Percentiles rank a stretch among this genome's conserved stretches.
These are phyloP conservation scores for Polia nebulosa DNA, from an alignment of 2,888 invertebrate genomes.

Conservation along the genomic window DNA sequence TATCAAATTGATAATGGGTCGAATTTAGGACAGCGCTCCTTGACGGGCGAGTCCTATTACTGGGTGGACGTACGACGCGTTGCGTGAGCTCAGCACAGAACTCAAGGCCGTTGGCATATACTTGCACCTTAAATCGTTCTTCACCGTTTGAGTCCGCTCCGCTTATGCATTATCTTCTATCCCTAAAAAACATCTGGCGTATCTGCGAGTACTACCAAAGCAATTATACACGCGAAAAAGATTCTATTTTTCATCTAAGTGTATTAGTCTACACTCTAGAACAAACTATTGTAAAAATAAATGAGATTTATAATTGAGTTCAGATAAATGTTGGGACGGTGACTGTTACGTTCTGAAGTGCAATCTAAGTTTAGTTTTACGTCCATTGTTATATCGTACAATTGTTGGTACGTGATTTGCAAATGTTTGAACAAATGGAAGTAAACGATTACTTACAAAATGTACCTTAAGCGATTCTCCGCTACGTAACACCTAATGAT, in stretches of 20 bases:
- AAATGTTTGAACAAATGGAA: slow-evolving; percentile 3
- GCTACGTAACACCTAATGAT: not conserved
- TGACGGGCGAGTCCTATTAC: no score
- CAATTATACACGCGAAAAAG: slow-evolving; percentile 44
- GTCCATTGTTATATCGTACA: not conserved
- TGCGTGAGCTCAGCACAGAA: no score
- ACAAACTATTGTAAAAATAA: slow-evolving; percentile 44
- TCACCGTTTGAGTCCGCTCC: no score
- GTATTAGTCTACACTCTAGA: not conserved
- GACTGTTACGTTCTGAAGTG: slow-evolving; percentile 39
- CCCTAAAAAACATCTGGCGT: slow-evolving; percentile 7
- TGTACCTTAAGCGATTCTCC: not conserved
- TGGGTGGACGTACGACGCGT: no score
- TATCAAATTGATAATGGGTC: no score
- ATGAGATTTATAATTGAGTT: slow-evolving; percentile 47
- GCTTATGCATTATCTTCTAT: not conserved
- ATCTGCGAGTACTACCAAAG: slow-evolving; percentile 17
- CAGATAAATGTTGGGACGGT: slow-evolving; percentile 32
- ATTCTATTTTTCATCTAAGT: slow-evolving; percentile 21
- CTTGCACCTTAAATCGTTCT: no score
- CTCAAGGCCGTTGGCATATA: no score
- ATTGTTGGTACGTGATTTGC: slow-evolving; percentile 4
- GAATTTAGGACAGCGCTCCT: no score
- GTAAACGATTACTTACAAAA: not conserved
- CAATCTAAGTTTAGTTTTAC: slow-evolving; percentile 28